Evolutionary conservation across 2,797 vertebrate species (phyloP).

Genomic region (Artibeus jamaicensis): DNA sequence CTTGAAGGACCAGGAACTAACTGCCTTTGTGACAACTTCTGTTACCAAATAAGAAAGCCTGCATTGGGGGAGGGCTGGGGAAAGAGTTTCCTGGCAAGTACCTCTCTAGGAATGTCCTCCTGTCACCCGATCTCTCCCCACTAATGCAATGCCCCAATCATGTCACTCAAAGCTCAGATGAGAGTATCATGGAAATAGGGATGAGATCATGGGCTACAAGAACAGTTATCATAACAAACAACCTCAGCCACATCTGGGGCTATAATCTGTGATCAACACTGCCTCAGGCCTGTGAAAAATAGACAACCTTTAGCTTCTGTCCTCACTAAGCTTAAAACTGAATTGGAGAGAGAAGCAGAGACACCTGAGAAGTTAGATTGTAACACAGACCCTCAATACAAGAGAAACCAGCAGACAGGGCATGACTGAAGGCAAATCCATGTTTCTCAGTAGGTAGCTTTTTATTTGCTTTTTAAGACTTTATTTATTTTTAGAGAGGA

Average conservation of each 20-base stretch:
- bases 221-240: neutral
- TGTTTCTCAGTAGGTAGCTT: neutral
- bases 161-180: neutral
- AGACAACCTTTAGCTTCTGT: neutral
- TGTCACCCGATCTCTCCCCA: neutral
- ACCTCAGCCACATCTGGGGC: neutral
- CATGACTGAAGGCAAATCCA: neutral
- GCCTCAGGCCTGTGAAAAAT: neutral
- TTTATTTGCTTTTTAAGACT: neutral
- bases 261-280: neutral
- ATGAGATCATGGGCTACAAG: neutral
- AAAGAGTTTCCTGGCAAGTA: neutral
- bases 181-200: neutral
- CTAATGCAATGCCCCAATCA: neutral
- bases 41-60: neutral
- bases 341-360: neutral
- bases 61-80: neutral
- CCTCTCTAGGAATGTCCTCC: neutral
- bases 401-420: neutral
- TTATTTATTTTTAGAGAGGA: too few species aligned
- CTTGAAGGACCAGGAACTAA: neutral
- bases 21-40: neutral
- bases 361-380: neutral
- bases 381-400: neutral
- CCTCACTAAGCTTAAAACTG: neutral